Conservation (phyloP, 2,113 vertebrate genomes). For the Suricata suricatta region DNA sequence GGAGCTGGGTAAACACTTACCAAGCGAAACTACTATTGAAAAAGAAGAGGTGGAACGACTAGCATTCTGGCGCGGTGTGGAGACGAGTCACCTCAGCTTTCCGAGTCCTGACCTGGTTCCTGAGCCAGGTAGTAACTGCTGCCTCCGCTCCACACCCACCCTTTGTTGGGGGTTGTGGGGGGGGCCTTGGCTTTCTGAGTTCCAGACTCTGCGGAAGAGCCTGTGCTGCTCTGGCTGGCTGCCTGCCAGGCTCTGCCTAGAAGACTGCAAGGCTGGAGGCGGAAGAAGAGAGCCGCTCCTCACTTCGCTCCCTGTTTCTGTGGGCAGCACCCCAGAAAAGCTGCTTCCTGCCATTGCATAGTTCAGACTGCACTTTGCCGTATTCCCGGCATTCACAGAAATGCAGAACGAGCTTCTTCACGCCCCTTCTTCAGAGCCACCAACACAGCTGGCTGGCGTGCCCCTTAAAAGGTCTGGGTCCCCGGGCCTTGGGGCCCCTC, state of each 20-base stretch:
- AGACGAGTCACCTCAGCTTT: background rate
- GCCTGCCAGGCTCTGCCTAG: background rate
- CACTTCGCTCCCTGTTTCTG: background rate
- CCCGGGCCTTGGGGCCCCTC: background rate
- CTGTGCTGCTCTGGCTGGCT: background rate
- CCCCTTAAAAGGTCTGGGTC: background rate
- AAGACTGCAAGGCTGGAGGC: background rate
- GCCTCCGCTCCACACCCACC: background rate
- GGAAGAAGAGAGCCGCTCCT: background rate
- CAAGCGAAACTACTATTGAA: background rate
- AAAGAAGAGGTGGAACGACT: background rate
- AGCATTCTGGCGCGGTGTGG: background rate
- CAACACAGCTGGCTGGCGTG: background rate
- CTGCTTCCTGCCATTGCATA: accelerated
- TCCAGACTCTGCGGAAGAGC: background rate
- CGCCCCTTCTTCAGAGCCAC: background rate
- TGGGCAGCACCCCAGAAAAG: background rate
- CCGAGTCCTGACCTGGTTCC: background rate
- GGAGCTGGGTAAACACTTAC: background rate
- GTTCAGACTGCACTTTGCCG: background rate
- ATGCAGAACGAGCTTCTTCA: background rate
- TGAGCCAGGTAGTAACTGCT: background rate
- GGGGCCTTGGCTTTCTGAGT: background rate
- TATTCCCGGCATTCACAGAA: background rate
- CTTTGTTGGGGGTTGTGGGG: background rate